These are phyloP conservation scores for Temnothorax nylanderi DNA, from an alignment of 1,140 invertebrate species.

Conservation along the genomic window DNA sequence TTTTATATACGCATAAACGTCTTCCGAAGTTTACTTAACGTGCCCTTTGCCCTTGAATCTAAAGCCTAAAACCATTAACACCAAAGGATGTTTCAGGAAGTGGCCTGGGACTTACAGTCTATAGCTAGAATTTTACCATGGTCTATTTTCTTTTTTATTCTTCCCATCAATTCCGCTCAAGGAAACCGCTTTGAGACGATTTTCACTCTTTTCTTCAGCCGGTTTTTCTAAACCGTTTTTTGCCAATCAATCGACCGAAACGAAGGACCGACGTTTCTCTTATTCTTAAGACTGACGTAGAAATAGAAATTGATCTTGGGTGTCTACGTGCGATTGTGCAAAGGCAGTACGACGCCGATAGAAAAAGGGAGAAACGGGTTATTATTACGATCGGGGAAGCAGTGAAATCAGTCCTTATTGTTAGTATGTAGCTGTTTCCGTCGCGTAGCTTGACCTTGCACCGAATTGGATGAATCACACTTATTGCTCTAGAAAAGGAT, in stretches of 20 bases:
- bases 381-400: conserved; percentile 37
- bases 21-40: neutral
- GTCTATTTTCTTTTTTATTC: conserved; percentile 9
- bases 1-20: conserved; percentile 50
- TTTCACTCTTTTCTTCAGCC: conserved; percentile 48
- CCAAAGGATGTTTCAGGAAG: conserved; percentile 45
- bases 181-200: conserved; percentile 58
- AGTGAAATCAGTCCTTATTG: too few species aligned
- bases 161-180: neutral
- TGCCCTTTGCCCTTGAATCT: neutral
- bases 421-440: too few species aligned
- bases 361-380: conserved; percentile 61
- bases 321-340: conserved; percentile 28
- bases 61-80: too few species aligned
- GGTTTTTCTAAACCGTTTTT: conserved; percentile 61
- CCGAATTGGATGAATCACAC: neutral
- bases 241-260: conserved; percentile 37
- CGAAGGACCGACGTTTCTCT: neutral
- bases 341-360: conserved; percentile 22
- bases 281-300: conserved; percentile 71
- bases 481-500: neutral
- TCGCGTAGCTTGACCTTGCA: neutral
- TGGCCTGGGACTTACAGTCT: neutral
- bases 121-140: too few species aligned
- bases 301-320: conserved; percentile 83